These are phyloP conservation scores for Acipenser oxyrinchus DNA, from an alignment of 2,797 vertebrate genomes.

Conservation along the genomic window DNA sequence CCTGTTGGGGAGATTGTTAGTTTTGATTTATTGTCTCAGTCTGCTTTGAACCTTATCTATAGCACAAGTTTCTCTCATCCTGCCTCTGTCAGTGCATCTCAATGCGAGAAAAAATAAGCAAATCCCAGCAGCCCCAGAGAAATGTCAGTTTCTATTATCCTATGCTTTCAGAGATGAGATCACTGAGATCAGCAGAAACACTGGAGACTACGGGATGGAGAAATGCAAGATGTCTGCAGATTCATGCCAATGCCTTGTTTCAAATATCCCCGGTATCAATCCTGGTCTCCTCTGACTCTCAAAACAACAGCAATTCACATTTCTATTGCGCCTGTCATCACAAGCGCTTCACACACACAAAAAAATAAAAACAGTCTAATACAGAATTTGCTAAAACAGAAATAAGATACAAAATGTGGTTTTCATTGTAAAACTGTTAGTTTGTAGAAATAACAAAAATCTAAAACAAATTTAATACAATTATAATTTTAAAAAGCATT, in stretches of 20 bases:
- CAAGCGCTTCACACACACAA: no score
- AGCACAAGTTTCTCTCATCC: neutral
- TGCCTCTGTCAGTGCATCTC: neutral
- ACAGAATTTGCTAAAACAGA: no score
- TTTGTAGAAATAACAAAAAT: no score
- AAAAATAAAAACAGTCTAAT: no score
- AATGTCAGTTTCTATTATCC: neutral
- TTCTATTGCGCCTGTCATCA: no score
- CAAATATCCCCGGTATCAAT: neutral
- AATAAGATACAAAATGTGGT: no score
- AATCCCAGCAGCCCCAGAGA: neutral
- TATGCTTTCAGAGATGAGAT: neutral
- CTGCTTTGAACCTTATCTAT: neutral
- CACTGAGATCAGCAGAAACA: neutral
- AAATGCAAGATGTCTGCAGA: neutral
- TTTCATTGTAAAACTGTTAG: no score
- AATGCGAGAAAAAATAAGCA: neutral
- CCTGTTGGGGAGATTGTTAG: neutral
- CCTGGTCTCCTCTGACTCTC: no score
- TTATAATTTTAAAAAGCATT: no score
- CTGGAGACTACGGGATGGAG: neutral
- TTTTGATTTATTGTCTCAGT: neutral
- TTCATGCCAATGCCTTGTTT: neutral
- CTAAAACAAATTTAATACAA: no score
- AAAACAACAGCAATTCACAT: no score